Base-by-base conservation (phyloP, 2,888 invertebrate species). In the Drosophila paracracens region DNA sequence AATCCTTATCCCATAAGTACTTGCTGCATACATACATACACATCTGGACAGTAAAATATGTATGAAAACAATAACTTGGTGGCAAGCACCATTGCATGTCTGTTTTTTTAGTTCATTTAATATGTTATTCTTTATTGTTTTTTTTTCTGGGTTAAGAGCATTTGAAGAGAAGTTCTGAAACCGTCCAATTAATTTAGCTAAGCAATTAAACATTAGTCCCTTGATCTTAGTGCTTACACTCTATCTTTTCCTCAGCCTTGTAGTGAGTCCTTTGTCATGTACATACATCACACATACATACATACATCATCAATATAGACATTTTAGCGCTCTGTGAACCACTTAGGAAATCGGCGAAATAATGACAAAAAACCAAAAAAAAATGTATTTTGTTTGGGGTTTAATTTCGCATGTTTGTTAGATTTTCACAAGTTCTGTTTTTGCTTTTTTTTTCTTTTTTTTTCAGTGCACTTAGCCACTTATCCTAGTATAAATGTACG, bases 281-380 rank as follows among this genome's bases (percentile, higher is more conserved):
- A 27, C 27, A 40, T n/a, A 48, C 8, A 25, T 35, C 46, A 25
- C 1, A 25, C 29, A 27, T 33, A n/a, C 33, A 31, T 46, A 46
- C 5, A 38, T 36, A 54, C 10, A 25, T 27, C 1, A 7, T n/a
- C 4, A n/a, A 13, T 27, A 18, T 4, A 27, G 36, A 40, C 46
- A 25, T 74, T 60, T 73, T 52, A 60, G 56, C 51, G 62, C 46
- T 27, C 36, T 35, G 52, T 29, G n/a, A 52, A 61, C 51, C 46
- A 60, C 35, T 57, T 18, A 7, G 11, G 11, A 40, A 11, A 40
- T 40, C 13, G 40, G 33, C 51, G 59, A 29, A 74, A 50, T 31
- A 75, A 43, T 8, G 52, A 48, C 31, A 48, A 50, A 31, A 2
- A 58, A 46, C 16, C 2, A 31, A 8, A 10, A 10, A 6, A 27